Conservation (phyloP, 1,140 invertebrate species). For the Drosophila malerkotliana region DNA sequence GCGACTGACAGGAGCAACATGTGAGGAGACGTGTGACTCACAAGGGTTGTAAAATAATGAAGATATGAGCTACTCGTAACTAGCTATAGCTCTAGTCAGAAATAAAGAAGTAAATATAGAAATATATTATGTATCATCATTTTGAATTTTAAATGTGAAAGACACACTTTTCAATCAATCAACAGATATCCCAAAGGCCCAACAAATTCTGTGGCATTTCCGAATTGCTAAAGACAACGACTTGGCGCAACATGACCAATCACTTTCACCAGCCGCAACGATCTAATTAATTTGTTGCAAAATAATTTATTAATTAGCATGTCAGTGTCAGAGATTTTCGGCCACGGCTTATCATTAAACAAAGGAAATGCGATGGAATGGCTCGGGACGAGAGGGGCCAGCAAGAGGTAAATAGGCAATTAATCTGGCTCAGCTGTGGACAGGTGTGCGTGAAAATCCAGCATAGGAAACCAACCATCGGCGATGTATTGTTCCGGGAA, state of each 20-base stretch:
- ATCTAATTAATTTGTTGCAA: slow-evolving; percentile 76
- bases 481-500: slow-evolving; percentile 13
- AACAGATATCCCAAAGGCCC: background rate
- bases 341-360: slow-evolving; percentile 50
- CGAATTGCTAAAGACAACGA: background rate
- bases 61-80: background rate
- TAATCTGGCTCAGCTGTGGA: slow-evolving; percentile 64
- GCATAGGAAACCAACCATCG: slow-evolving; percentile 38
- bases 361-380: slow-evolving; percentile 18
- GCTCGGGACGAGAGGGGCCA: background rate
- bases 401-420: slow-evolving; percentile 52
- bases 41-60: background rate
- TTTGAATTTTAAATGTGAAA: too few species aligned
- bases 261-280: slow-evolving; percentile 30
- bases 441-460: slow-evolving; percentile 57
- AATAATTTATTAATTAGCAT: slow-evolving; percentile 79
- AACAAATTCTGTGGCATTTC: background rate
- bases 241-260: slow-evolving; percentile 48
- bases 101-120: too few species aligned
- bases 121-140: too few species aligned
- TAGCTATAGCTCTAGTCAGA: background rate
- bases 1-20: slow-evolving; percentile 2
- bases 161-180: slow-evolving; percentile 13
- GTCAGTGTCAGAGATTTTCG: slow-evolving; percentile 61
- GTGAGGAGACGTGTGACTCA: background rate